phyloP scores from a whole-genome alignment of 1,140 invertebrate species.

The Helicoverpa zea region DNA sequence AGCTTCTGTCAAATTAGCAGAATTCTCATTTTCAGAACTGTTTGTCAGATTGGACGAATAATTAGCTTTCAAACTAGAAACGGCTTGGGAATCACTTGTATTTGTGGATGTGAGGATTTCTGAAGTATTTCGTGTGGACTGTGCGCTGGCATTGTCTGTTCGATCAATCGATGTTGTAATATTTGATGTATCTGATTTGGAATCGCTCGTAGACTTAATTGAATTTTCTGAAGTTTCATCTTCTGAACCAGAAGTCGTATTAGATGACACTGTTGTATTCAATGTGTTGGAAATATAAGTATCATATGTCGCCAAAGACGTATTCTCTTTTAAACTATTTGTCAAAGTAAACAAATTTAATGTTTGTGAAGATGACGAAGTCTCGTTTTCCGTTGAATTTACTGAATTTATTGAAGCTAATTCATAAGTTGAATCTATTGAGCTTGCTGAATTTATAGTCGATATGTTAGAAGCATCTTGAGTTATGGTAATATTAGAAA shows the following conservation, averaged over 20 bases:
- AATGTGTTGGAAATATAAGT: not conserved
- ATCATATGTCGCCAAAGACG: not conserved
- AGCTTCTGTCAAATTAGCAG: constrained; percentile 12
- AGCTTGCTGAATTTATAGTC: not conserved
- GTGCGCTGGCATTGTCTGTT: not conserved
- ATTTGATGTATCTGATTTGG: constrained; percentile 2
- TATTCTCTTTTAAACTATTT: not conserved
- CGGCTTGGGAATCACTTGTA: not conserved
- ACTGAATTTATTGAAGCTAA: not conserved
- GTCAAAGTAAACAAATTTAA: not conserved
- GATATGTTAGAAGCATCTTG: not conserved
- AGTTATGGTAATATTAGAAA: not conserved
- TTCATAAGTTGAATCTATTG: not conserved
- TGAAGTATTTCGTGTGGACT: not conserved
- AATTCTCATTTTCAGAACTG: not conserved
- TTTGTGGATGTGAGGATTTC: not conserved
- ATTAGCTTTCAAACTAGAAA: not conserved
- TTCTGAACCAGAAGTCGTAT: not conserved
- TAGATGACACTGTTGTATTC: constrained; percentile 11
- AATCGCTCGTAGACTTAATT: not conserved
- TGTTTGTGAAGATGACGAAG: not conserved
- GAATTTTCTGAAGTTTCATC: not conserved
- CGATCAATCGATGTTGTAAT: not conserved
- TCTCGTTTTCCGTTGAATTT: not conserved
- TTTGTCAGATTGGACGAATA: not conserved